Base-by-base conservation (phyloP, 2,888 invertebrate species). In the Parasteatoda lunata region DNA sequence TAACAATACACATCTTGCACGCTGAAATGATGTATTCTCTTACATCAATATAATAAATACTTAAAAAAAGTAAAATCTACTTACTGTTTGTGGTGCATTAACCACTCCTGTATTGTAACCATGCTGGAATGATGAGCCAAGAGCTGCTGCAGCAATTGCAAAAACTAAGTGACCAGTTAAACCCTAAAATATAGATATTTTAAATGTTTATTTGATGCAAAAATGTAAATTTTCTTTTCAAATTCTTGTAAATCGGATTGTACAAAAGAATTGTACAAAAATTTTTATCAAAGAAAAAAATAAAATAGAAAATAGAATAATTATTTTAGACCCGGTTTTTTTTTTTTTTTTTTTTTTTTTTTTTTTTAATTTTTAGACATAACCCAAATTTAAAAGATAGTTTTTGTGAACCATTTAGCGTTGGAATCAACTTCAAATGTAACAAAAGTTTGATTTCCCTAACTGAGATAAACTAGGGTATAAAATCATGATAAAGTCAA, bases 71-170 rank as follows among this genome's bases (percentile, higher is more conserved):
- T 30, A 30, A 30, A 47, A 77, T n/a, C 3, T 45, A 84, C 93
- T 94, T 93, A 97, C 97, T 90, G 92, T 91, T 92, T 95, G 95
- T 0, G 97, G 97, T 15, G 96, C 95, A 91, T 98, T 98, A 89
- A 97, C 94, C 0, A 97, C 97, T 3, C 97, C 97, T 0, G 97
- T 97, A 92, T 97, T 97, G 93, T 97, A 98, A 0, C 98, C 98
- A 93, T 98, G 97, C 91, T 97, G 97, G 92, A 98, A 97, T 11
- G 96, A 95, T 0, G 97, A 96, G 90, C 97, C 97, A 89, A 97
- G 94, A 0, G 96, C 96, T 3, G 96, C 95, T 0, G 96, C 96
- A 11, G 95, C 93, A 88, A 97, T 95, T 69, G 97, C 96, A 91
- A 97, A 95, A 8, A 94, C 94, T 91, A 96, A 92, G 75, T 94